Conservation (phyloP, 2,888 invertebrate genomes). For the Glomeris marginata region DNA sequence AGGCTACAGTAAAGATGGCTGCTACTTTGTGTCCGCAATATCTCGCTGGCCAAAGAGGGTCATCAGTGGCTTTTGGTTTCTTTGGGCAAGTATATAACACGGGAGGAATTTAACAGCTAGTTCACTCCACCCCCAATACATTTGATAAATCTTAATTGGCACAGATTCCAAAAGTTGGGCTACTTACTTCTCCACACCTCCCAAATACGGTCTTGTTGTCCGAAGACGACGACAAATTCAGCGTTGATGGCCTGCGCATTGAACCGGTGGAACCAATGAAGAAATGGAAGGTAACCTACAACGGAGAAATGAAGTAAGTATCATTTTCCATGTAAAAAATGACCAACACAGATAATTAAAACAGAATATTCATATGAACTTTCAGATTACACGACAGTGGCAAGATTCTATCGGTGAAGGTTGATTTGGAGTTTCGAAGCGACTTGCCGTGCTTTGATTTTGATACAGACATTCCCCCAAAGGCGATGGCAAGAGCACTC, state of each 20-base stretch:
- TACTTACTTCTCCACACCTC: slow-evolving; percentile 48
- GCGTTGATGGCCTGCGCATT: slow-evolving; percentile 44
- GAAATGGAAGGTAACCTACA: slow-evolving; percentile 51
- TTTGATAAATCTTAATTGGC: slow-evolving; percentile 16
- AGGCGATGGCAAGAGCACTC: slow-evolving; percentile 51
- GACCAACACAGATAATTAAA: not conserved
- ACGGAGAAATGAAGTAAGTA: slow-evolving; percentile 46
- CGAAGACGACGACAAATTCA: slow-evolving; percentile 38
- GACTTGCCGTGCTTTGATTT: slow-evolving; percentile 51
- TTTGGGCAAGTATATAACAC: slow-evolving; percentile 29
- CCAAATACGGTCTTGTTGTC: slow-evolving; percentile 53
- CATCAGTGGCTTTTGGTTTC: slow-evolving; percentile 48
- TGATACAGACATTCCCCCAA: slow-evolving; percentile 51
- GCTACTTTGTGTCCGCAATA: slow-evolving; percentile 48
- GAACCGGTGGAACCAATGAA: slow-evolving; percentile 55
- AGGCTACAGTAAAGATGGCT: slow-evolving; percentile 44
- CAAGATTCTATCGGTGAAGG: slow-evolving; percentile 40
- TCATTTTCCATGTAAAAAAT: not conserved
- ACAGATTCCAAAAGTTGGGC: slow-evolving; percentile 50
- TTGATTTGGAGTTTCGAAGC: slow-evolving; percentile 48
- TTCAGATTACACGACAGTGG: slow-evolving; percentile 12
- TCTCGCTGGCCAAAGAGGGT: slow-evolving; percentile 48
- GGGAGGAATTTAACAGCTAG: not conserved
- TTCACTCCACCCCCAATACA: not conserved
- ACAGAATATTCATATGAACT: not conserved